These are phyloP conservation scores for Lasius fuliginosus DNA, from an alignment of 2,888 invertebrate genomes.

Conservation along the genomic window DNA sequence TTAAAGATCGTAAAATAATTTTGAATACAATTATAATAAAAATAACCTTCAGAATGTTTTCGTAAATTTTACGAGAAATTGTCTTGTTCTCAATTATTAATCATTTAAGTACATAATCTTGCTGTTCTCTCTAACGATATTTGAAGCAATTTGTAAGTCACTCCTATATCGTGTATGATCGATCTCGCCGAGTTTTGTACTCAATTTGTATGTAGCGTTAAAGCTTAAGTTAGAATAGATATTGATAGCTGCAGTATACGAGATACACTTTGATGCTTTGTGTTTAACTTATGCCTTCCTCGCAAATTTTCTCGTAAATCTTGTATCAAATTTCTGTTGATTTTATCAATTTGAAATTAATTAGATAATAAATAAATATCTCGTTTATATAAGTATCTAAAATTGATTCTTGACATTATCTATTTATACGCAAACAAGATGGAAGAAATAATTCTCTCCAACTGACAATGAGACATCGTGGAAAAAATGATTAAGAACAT, in stretches of 20 bases:
- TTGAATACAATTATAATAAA: neutral
- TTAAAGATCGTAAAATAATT: slow-evolving; percentile 5
- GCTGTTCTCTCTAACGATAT: neutral
- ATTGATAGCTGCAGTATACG: neutral
- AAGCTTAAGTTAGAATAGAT: neutral
- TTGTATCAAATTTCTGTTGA: slow-evolving; percentile 9
- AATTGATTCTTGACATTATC: neutral
- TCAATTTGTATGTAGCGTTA: neutral
- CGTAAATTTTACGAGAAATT: slow-evolving; percentile 7
- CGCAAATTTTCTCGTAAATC: neutral
- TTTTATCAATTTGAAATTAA: slow-evolving; percentile 19
- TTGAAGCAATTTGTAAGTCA: slow-evolving; percentile 27
- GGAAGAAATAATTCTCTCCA: neutral
- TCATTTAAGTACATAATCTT: slow-evolving; percentile 25
- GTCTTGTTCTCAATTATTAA: slow-evolving; percentile 4
- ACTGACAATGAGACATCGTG: neutral
- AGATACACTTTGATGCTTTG: neutral
- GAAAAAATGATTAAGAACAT: slow-evolving; percentile 7
- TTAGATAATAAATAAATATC: neutral
- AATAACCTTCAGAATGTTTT: neutral
- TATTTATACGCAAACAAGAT: neutral
- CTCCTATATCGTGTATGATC: slow-evolving; percentile 7
- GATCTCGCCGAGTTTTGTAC: slow-evolving; percentile 21
- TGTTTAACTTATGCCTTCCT: neutral
- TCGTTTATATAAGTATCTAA: neutral